These are phyloP conservation scores for Danaus melanippus DNA, from an alignment of 1,140 invertebrate genomes.

Conservation along the genomic window DNA sequence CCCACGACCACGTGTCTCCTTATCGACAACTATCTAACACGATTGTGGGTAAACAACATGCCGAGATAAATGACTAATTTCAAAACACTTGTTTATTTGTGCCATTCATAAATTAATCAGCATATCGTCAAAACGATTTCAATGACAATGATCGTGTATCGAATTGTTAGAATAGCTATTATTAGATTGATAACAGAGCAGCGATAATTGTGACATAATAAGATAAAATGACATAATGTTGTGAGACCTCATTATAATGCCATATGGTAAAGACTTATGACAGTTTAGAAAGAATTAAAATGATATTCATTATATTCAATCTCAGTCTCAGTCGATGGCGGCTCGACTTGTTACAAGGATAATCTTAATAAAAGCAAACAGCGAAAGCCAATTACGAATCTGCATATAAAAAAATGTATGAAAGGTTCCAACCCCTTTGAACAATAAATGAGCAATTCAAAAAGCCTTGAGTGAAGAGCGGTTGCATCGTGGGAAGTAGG, in stretches of 20 bases:
- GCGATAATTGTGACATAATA: too few relatives aligned
- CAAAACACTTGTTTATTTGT: slow-evolving; percentile 56
- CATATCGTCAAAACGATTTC: slow-evolving; percentile 44
- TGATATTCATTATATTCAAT: too few relatives aligned
- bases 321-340: too few relatives aligned
- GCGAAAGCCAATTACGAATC: slow-evolving; percentile 11
- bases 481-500: slow-evolving; percentile 61
- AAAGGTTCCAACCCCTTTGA: slow-evolving; percentile 9
- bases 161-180: too few relatives aligned
- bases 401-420: slow-evolving; percentile 2
- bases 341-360: too few relatives aligned
- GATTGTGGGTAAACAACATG: slow-evolving; percentile 69
- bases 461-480: slow-evolving; percentile 44
- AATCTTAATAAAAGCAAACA: neutral
- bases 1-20: slow-evolving; percentile 69
- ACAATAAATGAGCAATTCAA: slow-evolving; percentile 30
- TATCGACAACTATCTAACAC: slow-evolving; percentile 72
- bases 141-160: slow-evolving; percentile 21
- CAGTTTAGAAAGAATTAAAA: too few relatives aligned
- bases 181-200: too few relatives aligned
- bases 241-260: too few relatives aligned
- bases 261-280: too few relatives aligned
- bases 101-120: slow-evolving; percentile 63
- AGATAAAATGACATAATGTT: neutral
- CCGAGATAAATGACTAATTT: slow-evolving; percentile 71